These are phyloP conservation scores for Xiphophorus couchianus DNA, from an alignment of 2,113 vertebrate genomes.

Conservation along the genomic window DNA sequence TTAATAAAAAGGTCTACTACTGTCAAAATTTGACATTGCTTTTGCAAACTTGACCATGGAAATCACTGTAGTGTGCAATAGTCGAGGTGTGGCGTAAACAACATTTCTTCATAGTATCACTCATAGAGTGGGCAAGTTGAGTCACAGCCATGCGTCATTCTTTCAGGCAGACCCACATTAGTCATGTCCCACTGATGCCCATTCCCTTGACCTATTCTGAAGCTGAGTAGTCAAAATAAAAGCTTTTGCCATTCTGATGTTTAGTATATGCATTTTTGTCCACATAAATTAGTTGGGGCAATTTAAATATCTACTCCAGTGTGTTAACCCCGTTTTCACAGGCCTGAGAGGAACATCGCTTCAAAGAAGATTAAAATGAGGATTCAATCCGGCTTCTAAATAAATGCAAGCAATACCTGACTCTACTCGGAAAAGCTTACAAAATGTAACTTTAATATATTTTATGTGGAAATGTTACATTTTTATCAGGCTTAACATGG, in stretches of 20 bases:
- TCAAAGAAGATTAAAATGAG: not conserved
- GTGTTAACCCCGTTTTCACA: not conserved
- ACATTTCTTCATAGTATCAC: constrained; percentile 51
- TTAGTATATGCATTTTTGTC: not conserved
- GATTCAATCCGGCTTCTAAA: not conserved
- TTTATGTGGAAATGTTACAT: not conserved
- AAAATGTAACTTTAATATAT: not conserved
- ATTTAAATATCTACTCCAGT: not conserved
- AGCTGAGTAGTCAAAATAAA: not conserved
- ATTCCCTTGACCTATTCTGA: not conserved
- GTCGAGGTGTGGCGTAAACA: constrained; percentile 26
- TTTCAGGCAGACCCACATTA: not conserved
- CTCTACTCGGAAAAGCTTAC: not conserved
- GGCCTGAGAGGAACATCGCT: not conserved
- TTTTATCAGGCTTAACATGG: not conserved
- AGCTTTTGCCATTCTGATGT: not conserved
- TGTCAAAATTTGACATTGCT: not conserved
- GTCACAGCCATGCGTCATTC: constrained; percentile 20
- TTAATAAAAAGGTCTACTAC: not conserved
- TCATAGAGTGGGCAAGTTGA: constrained; percentile 29
- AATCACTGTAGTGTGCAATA: not conserved
- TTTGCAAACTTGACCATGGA: not conserved
- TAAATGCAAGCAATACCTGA: not conserved
- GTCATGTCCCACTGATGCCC: not conserved
- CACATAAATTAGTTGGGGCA: not conserved